Conservation (phyloP, 2,888 invertebrate genomes). For the Eretmocerus hayati region DNA sequence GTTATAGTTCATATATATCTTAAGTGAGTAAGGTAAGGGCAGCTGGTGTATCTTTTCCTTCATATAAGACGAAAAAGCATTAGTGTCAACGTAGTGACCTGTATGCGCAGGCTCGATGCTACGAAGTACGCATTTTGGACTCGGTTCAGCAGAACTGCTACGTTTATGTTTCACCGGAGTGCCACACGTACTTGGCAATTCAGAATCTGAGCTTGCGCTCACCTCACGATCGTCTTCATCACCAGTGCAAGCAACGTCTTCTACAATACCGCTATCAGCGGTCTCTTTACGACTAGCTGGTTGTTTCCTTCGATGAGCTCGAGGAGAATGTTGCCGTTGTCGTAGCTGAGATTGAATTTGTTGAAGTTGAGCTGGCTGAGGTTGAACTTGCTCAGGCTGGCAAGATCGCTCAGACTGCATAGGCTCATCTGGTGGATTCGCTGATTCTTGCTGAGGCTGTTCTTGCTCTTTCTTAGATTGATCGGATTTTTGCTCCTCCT, state of each 20-base stretch:
- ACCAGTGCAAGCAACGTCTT: constrained; percentile 42
- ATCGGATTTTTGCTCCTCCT: background rate
- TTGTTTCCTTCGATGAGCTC: constrained; percentile 23
- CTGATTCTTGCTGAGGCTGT: background rate
- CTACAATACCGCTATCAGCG: constrained; percentile 58
- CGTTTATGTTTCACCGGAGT: constrained; percentile 20
- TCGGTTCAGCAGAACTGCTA: background rate
- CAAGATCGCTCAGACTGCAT: too few species aligned
- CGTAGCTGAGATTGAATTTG: too few species aligned
- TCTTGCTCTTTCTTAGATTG: background rate
- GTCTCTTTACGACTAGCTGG: constrained; percentile 50
- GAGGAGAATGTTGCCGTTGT: background rate
- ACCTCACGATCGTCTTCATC: constrained; percentile 20
- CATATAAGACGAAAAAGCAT: constrained; percentile 51
- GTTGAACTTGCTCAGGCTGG: too few species aligned
- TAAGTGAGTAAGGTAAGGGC: constrained; percentile 64
- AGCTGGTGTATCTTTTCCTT: constrained; percentile 55
- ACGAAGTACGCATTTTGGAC: background rate
- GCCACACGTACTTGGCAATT: constrained; percentile 19
- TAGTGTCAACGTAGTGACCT: constrained; percentile 29
- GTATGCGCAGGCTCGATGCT: background rate
- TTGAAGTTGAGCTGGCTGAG: too few species aligned
- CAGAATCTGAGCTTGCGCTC: constrained; percentile 27
- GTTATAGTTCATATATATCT: constrained; percentile 63
- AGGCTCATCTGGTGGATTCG: too few species aligned